Conservation (phyloP, 2,888 invertebrate species). For the Dasypogon diadema region DNA sequence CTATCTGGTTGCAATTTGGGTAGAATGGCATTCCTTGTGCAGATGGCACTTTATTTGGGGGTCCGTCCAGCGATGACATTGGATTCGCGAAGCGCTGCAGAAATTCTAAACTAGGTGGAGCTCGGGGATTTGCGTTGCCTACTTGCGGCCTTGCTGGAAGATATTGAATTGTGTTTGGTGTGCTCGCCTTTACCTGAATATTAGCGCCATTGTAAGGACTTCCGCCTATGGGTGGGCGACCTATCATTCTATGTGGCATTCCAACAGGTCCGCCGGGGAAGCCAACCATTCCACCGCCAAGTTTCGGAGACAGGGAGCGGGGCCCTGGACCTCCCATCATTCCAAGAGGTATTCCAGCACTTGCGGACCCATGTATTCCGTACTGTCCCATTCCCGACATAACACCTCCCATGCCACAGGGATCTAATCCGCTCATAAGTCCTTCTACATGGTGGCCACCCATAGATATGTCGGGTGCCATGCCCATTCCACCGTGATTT, state of each 20-base stretch:
- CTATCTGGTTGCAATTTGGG: slow-evolving; percentile 66
- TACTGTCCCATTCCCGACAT: slow-evolving; percentile 66
- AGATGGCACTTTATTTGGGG: slow-evolving; percentile 54
- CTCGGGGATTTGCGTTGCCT: slow-evolving; percentile 77
- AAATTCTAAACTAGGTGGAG: slow-evolving; percentile 90
- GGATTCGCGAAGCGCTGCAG: slow-evolving; percentile 90
- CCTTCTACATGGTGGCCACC: slow-evolving; percentile 61
- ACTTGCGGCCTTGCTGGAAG: slow-evolving; percentile 94
- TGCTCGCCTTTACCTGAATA: slow-evolving; percentile 94
- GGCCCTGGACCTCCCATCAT: slow-evolving; percentile 69
- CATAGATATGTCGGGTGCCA: slow-evolving; percentile 55
- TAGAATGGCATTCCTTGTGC: slow-evolving; percentile 63
- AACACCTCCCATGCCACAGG: slow-evolving; percentile 69
- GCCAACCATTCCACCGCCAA: slow-evolving; percentile 71
- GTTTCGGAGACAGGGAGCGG: slow-evolving; percentile 76
- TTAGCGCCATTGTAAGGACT: slow-evolving; percentile 76
- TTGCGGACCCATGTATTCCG: slow-evolving; percentile 59
- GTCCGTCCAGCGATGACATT: slow-evolving; percentile 66
- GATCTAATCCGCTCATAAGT: slow-evolving; percentile 60
- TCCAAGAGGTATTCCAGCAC: slow-evolving; percentile 66
- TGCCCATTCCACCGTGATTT: slow-evolving; percentile 53
- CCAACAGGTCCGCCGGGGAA: slow-evolving; percentile 71
- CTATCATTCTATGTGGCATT: slow-evolving; percentile 73
- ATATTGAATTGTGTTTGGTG: slow-evolving; percentile 98
- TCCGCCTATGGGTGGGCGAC: slow-evolving; percentile 74